phyloP scores from a whole-genome alignment of 35 echinoderm and acorn worm species.

The Nesometra sesokonis region DNA sequence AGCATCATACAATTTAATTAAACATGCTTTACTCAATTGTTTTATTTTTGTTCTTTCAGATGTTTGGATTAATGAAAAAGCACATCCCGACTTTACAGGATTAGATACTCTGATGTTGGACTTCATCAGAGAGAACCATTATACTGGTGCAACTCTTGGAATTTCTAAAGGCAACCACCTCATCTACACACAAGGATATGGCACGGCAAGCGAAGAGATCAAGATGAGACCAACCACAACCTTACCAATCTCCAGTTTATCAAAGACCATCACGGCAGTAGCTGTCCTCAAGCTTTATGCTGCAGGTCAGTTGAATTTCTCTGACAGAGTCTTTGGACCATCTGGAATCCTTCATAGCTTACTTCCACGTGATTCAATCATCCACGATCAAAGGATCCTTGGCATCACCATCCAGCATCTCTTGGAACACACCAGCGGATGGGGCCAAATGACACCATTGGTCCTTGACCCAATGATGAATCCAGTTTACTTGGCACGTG shows the following conservation, averaged over 20 bases:
- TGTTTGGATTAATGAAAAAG: conserved; percentile 28
- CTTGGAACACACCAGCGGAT: conserved; percentile 75
- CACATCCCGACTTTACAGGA: conserved; percentile 3
- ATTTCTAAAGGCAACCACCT: conserved; percentile 35
- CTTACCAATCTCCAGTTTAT: conserved; percentile 78
- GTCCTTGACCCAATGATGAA: conserved; percentile 68
- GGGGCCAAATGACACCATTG: conserved; percentile 35
- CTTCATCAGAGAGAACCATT: conserved; percentile 67
- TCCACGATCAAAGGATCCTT: conserved; percentile 41
- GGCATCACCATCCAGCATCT: conserved; percentile 71
- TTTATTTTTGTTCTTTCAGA: conserved; percentile 41
- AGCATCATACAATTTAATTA: too few species aligned
- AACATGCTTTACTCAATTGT: too few species aligned
- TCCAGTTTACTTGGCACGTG: conserved; percentile 46
- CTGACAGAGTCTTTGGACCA: conserved; percentile 69
- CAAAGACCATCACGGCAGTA: conserved; percentile 87
- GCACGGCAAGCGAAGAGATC: conserved; percentile 18
- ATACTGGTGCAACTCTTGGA: conserved; percentile 67
- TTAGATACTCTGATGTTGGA: conserved; percentile 39
- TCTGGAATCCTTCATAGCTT: conserved; percentile 40
- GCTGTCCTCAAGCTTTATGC: conserved; percentile 66
- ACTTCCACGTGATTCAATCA: conserved; percentile 2
- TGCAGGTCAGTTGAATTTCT: conserved; percentile 27
- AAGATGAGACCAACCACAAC: conserved; percentile 51
- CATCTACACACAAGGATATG: conserved; percentile 75